These are phyloP conservation scores for Musca domestica DNA, from an alignment of 1,140 invertebrate genomes.

Conservation along the genomic window DNA sequence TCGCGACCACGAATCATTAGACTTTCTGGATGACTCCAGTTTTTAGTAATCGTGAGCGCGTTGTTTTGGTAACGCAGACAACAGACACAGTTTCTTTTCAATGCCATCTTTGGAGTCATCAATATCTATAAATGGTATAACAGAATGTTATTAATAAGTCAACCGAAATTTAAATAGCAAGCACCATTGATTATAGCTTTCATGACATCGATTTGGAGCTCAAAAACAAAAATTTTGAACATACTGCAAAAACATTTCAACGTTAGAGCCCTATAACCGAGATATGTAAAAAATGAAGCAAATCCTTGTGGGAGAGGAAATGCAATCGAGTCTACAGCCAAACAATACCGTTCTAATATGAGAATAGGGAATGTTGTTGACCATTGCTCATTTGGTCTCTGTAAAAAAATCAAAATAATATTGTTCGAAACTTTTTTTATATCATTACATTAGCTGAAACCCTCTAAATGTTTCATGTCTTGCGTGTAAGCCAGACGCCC, in stretches of 20 bases:
- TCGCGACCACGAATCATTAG: constrained; percentile 74
- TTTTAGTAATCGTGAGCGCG: constrained; percentile 69
- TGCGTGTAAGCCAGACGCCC: constrained; percentile 65
- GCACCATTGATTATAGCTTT: constrained; percentile 77
- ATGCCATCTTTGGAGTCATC: constrained; percentile 65
- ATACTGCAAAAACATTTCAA: constrained; percentile 76
- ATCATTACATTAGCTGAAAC: constrained; percentile 70
- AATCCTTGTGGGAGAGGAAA: constrained; percentile 83
- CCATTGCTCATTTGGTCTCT: constrained; percentile 71
- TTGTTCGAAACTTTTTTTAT: not conserved
- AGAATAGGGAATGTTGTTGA: constrained; percentile 70
- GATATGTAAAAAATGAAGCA: constrained; percentile 80
- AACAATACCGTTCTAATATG: constrained; percentile 72
- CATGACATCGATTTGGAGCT: constrained; percentile 81
- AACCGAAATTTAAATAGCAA: not conserved
- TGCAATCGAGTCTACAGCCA: constrained; percentile 73
- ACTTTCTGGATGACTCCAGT: constrained; percentile 75
- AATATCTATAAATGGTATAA: constrained; percentile 61
- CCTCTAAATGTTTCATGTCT: constrained; percentile 68
- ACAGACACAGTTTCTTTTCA: constrained; percentile 68
- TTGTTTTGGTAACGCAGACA: constrained; percentile 71
- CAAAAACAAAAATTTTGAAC: constrained; percentile 76
- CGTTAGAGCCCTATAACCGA: constrained; percentile 73
- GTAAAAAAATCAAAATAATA: constrained; percentile 37
- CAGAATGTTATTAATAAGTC: not conserved